These are phyloP conservation scores for Lycocorax pyrrhopterus DNA, from an alignment of 2,113 vertebrate species.

Conservation along the genomic window DNA sequence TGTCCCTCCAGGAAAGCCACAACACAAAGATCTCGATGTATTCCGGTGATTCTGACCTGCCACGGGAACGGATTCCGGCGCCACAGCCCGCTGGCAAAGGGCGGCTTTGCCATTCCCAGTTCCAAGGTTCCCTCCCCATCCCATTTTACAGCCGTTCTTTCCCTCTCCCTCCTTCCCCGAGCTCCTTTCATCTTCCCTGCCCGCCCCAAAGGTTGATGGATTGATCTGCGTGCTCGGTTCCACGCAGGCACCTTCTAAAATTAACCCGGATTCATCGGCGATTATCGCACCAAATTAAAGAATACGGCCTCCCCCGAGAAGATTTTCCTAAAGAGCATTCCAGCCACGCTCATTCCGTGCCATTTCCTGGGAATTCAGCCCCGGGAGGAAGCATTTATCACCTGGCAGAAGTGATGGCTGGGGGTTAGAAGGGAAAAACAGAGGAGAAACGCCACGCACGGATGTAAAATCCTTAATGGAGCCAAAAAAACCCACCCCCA, in stretches of 20 bases:
- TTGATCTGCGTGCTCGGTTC: background rate
- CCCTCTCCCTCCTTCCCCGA: background rate
- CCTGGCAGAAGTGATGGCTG: background rate
- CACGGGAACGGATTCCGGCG: fast-evolving
- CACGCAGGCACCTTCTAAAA: background rate
- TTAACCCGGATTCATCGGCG: fast-evolving
- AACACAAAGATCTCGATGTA: fast-evolving
- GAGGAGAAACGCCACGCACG: background rate
- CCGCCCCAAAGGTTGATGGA: background rate
- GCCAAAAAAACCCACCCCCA: background rate
- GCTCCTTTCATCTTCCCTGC: background rate
- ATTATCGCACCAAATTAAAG: background rate
- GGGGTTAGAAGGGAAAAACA: background rate
- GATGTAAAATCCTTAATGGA: background rate
- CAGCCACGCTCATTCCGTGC: background rate
- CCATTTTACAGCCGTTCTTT: background rate
- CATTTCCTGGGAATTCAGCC: background rate
- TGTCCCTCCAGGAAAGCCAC: background rate
- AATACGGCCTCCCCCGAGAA: background rate
- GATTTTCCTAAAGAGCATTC: background rate
- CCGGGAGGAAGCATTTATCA: background rate
- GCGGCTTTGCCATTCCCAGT: background rate
- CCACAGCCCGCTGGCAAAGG: background rate
- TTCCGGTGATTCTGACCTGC: fast-evolving
- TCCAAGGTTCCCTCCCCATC: background rate